Evolutionary conservation across 1,140 invertebrate genomes (phyloP).

Genomic region (Chymomyza costata): DNA sequence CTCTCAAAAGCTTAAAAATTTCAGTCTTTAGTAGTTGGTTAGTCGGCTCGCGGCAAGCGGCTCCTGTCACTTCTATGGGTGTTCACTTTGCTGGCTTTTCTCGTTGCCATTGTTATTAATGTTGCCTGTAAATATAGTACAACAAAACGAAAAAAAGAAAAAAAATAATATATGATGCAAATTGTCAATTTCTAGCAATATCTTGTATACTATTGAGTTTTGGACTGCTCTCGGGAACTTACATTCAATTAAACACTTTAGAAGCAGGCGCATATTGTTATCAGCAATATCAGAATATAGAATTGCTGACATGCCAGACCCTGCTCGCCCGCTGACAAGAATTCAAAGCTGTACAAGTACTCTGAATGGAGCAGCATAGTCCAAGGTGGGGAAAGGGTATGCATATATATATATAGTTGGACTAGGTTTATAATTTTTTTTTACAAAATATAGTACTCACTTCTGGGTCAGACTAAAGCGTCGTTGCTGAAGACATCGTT

Average conservation of each 20-base stretch:
- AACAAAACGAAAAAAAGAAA: conserved; percentile 1
- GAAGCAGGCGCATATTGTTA: conserved; percentile 58
- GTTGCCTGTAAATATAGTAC: conserved; percentile 23
- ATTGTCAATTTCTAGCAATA: too few species aligned
- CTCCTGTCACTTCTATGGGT: conserved; percentile 32
- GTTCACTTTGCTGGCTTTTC: conserved; percentile 1
- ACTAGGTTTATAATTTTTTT: conserved; percentile 1
- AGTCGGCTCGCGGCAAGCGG: too few species aligned
- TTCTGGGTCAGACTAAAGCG: conserved; percentile 70
- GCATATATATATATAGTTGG: neutral
- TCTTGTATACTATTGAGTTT: too few species aligned
- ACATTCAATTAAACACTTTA: conserved; percentile 63
- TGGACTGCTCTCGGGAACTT: conserved; percentile 29
- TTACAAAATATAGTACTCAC: too few species aligned
- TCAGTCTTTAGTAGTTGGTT: conserved; percentile 75
- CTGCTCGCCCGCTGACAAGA: conserved; percentile 51
- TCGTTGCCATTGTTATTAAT: neutral
- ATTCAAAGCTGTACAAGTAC: conserved; percentile 64
- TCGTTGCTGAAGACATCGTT: conserved; percentile 74
- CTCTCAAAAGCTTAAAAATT: conserved; percentile 75
- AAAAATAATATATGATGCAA: conserved; percentile 5
- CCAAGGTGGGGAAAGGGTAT: neutral
- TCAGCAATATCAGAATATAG: conserved; percentile 60
- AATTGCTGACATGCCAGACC: conserved; percentile 50
- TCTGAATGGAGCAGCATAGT: conserved; percentile 46